Base-by-base conservation (phyloP, 1,140 invertebrate species). In the Plectrocnemia conspersa region DNA sequence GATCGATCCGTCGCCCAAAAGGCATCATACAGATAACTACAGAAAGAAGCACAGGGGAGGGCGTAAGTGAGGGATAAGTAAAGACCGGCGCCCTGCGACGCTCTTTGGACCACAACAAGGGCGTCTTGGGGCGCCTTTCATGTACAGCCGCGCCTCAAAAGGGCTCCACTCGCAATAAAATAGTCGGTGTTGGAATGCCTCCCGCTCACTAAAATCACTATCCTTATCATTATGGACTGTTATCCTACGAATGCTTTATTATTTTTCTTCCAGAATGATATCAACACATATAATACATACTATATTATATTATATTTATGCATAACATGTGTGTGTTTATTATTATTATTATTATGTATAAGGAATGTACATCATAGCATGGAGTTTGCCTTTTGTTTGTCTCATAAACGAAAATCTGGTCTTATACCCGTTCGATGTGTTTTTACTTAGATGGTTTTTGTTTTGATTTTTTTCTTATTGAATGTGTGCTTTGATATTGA, bases 21-120 rank as follows among this genome's bases (percentile, higher is more conserved):
- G 56, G 29, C 22, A 32, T 35, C 60, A 60, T 45, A 71, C 67
- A 48, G 74, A 74, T 65, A 70, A 68, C 54, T 76, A 76, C 68
- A 65, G 75, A 65, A 71, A 73, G 65, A 78, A 77, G 66, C 73
- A 76, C 62, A 70, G 65, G 56, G 65, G 65, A 23, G 74, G 72
- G 66, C 73, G 76, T 78, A 77, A 78, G 76, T 77, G 66, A 57
- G 48, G 55, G 46, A 32, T 23, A 13, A n/a, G 13, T 21, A 22
- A 16, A 25, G 53, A 22, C 24, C 10, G 33, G 27, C 27, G 7
- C 13, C 27, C 7, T 29, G 27, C 27, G 6, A 19, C 50, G 18
- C 10, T 16, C 47, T 10, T 16, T 3, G 11, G 25, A 21, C 13
- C 22, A 13, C 49, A 13, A 15, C n/a, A n/a, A n/a, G n/a, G n/a